Base-by-base conservation (phyloP, 2,888 invertebrate species). In the Tachystola acroxantha region DNA sequence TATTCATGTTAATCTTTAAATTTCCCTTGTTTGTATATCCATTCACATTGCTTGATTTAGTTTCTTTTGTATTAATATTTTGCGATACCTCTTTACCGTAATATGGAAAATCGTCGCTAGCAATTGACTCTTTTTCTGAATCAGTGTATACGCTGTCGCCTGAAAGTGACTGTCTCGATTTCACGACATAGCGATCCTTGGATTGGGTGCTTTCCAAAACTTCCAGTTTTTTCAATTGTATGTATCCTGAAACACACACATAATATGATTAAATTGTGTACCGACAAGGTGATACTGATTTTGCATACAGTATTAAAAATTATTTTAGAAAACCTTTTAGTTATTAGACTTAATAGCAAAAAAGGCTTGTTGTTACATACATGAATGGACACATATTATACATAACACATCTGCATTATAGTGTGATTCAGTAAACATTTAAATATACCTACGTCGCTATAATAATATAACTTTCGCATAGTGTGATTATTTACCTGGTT, bases 181-280 rank as follows among this genome's bases (percentile, higher is more conserved):
- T 45, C 9, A 39, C 43, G 3, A 46, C 24, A 33, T 64, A 70
- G 25, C 48, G 52, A 52, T 80, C 80, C 58, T 75, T 80, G 0
- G 64, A 53, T 16, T 75, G 42, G 1, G 70, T 68, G 43, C 85
- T 87, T 64, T 85, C 79, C 47, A 87, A 58, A 35, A 87, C 79
- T 53, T 89, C 89, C 32, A 89, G 48, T 50, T 88, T 80, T 50
- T 88, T 88, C 10, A 91, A 63, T 50, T 88, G 88, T 1, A 90
- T 81, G 48, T 82, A 91, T 26, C 91, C 91, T 91, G 67, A 27
- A 80, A 76, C 19, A 52, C 16, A 47, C 40, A 34, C n/a, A n/a
- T n/a, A n/a, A n/a, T n/a, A n/a, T n/a, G n/a, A n/a, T n/a, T n/a
- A n/a, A n/a, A n/a, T n/a, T n/a, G n/a, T n/a, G n/a, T n/a, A n/a